phyloP scores from a whole-genome alignment of 2,113 vertebrate species.

The Scomber scombrus region DNA sequence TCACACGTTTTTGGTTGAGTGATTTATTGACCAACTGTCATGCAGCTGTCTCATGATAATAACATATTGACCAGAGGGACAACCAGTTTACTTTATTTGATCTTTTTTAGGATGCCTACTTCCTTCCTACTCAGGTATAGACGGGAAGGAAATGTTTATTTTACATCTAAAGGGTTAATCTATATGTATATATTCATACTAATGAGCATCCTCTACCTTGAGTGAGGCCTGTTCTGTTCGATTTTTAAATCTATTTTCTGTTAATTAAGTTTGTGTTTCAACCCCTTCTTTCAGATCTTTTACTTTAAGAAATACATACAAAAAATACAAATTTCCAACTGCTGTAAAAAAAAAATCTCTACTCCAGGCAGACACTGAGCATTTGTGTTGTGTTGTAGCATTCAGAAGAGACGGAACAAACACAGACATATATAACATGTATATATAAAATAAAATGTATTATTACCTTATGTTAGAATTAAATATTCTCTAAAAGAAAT shows the following conservation, averaged over 20 bases:
- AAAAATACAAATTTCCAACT: too few species aligned
- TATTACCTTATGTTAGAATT: too few species aligned
- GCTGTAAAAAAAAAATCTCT: too few species aligned
- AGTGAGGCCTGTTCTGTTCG: background rate
- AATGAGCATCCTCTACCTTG: background rate
- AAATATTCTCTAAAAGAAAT: too few species aligned
- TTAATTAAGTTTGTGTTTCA: too few species aligned
- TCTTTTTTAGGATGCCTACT: too few species aligned
- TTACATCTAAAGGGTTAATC: too few species aligned
- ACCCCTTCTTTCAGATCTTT: too few species aligned
- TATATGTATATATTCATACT: too few species aligned
- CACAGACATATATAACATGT: background rate
- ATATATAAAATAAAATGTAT: background rate
- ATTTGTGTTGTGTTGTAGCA: background rate
- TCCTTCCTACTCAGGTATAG: too few species aligned
- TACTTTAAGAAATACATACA: too few species aligned
- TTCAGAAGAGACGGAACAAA: background rate
- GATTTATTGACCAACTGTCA: conserved; percentile 34
- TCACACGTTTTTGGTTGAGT: conserved; percentile 33
- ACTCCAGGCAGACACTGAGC: background rate
- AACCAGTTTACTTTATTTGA: background rate
- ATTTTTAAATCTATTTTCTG: background rate
- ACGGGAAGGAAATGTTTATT: too few species aligned
- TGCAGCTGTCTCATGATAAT: conserved; percentile 6
- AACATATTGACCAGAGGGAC: background rate